Base-by-base conservation (phyloP, 2,113 vertebrate genomes). In the Otis tarda region DNA sequence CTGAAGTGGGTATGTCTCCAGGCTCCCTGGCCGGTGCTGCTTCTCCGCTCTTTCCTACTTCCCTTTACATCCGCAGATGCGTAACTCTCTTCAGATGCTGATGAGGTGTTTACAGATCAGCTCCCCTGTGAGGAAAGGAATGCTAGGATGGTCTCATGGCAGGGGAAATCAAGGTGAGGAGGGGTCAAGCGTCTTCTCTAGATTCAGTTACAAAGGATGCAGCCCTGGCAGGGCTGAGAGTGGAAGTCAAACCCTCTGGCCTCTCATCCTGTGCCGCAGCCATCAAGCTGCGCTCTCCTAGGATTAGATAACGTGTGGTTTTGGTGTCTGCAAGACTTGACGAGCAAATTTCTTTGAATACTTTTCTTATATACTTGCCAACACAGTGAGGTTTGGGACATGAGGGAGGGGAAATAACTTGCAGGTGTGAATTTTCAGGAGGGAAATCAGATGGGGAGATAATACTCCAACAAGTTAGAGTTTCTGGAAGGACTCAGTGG, bases 331-430 rank as follows among this genome's bases (percentile, higher is more conserved):
- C 74, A 59, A 88, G 79, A 33, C 56, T 49, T 63, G 90, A 71
- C 94, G 92, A 94, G 73, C 70, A 89, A 95, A 93, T 95, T 95
- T 87, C 63, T 93, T 93, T 91, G 64, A 75, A 81, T 95, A 85
- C 37, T 87, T 84, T 71, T 78, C 78, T 89, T 96, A 59, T 89
- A 56, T 47, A 8, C 60, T 92, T 95, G 91, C 96, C 93, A 96
- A 45, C 37, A 41, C 59, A 50, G 47, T 45, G 88, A 94, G 63
- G 21, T 75, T 55, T 91, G 68, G 77, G 92, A 86, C 9, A 5
- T 27, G 45, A 89, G 79, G 52, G 67, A 79, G 77, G 64, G 87
- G 43, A 89, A 96, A 71, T 85, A 68, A 83, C 71, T 84, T 95
- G 50, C 71, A 88, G 64, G 81, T 68, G 59, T 93, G 71, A 68